Conservation (phyloP, 2,797 vertebrate species). For the Coendou prehensilis region DNA sequence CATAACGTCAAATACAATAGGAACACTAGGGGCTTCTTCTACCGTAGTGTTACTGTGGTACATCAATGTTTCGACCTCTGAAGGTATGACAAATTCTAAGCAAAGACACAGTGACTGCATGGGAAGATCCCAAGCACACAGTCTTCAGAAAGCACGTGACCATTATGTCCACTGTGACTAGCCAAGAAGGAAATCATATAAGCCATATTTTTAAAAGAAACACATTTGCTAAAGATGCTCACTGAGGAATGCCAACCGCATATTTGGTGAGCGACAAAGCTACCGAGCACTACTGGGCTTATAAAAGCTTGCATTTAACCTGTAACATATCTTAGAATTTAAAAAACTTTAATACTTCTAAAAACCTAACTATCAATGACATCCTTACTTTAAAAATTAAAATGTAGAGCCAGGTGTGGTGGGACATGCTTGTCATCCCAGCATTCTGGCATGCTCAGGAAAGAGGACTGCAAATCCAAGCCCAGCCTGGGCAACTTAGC, state of each 20-base stretch:
- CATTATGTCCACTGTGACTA: not conserved
- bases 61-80: not conserved
- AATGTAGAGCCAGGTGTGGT: not conserved
- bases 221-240: conserved; percentile 30
- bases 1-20: not conserved
- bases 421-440: not conserved
- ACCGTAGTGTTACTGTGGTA: not conserved
- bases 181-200: conserved; percentile 28
- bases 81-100: not conserved
- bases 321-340: not conserved
- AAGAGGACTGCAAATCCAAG: not conserved
- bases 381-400: not conserved
- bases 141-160: not conserved
- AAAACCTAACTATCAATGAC: conserved; percentile 14
- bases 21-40: not conserved
- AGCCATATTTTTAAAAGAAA: conserved; percentile 4
- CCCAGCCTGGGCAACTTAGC: not conserved
- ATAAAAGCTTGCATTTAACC: conserved; percentile 36
- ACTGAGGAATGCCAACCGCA: conserved; percentile 23
- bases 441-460: not conserved
- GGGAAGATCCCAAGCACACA: not conserved
- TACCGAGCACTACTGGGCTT: not conserved
- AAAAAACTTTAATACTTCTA: not conserved
- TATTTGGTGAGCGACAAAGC: not conserved
- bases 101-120: not conserved